phyloP scores from a whole-genome alignment of 2,113 vertebrate genomes.

The Rhegmatorhina hoffmannsi region DNA sequence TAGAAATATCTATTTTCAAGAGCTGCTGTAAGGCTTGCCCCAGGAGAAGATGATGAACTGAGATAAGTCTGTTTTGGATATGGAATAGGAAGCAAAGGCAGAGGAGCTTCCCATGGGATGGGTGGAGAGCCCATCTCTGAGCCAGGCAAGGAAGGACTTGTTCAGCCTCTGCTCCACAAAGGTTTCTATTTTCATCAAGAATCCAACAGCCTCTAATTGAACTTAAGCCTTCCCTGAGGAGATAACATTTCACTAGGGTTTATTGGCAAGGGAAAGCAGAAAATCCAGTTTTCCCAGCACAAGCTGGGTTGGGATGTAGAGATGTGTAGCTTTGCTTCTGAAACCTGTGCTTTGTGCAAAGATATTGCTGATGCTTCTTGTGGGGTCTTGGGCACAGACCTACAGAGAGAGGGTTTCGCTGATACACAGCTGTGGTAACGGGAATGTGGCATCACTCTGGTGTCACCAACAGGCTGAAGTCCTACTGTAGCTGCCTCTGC shows the following conservation, averaged over 20 bases:
- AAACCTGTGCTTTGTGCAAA: neutral
- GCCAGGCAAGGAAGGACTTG: neutral
- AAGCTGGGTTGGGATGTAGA: neutral
- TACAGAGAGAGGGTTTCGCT: neutral
- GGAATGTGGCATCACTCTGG: neutral
- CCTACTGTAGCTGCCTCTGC: neutral
- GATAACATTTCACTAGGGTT: neutral
- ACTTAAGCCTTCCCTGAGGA: neutral
- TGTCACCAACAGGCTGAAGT: neutral
- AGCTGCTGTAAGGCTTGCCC: neutral
- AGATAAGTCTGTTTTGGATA: neutral
- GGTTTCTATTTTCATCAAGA: neutral
- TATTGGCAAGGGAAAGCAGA: neutral
- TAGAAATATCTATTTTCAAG: neutral
- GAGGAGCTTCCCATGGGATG: neutral
- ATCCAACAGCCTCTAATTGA: neutral
- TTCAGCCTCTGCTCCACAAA: neutral
- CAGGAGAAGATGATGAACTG: neutral
- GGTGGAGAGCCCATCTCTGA: neutral
- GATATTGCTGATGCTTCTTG: neutral
- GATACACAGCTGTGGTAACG: accelerated
- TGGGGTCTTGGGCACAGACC: neutral
- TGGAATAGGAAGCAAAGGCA: neutral
- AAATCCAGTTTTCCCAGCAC: neutral
- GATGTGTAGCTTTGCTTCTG: neutral